A percentile compares a stretch with the other conserved stretches of the same genome.
phyloP scores from a whole-genome alignment of 1,140 invertebrate genomes.

The Chelonus insularis region DNA sequence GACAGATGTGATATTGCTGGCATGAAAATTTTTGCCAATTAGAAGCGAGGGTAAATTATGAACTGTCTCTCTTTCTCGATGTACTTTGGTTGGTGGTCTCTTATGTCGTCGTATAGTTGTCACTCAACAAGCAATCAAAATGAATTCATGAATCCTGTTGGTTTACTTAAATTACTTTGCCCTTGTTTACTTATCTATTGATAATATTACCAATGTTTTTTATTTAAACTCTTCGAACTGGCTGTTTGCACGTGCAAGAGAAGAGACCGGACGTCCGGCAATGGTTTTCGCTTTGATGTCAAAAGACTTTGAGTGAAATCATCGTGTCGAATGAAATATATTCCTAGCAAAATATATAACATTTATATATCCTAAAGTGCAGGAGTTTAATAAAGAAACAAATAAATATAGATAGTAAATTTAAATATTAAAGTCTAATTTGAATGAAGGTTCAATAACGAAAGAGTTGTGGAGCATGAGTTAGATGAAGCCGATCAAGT shows the following conservation, averaged over 20 bases:
- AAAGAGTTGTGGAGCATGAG: constrained; percentile 12
- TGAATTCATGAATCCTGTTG: constrained; percentile 40
- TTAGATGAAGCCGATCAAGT: constrained; percentile 22
- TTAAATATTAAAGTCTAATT: neutral
- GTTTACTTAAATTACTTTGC: constrained; percentile 1
- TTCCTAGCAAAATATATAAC: too few species aligned
- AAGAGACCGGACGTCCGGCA: constrained; percentile 18
- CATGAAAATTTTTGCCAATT: constrained; percentile 60
- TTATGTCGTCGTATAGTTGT: constrained; percentile 47
- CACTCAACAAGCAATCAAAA: constrained; percentile 40
- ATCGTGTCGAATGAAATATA: constrained; percentile 53
- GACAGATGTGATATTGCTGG: constrained; percentile 54
- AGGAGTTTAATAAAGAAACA: neutral
- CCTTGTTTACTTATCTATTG: neutral
- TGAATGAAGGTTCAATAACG: constrained; percentile 3
- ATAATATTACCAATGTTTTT: neutral
- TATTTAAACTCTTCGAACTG: neutral
- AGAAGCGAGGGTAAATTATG: constrained; percentile 56
- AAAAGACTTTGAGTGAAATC: constrained; percentile 26
- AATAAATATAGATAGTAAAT: neutral
- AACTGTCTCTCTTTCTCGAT: constrained; percentile 45
- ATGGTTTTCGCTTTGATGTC: constrained; percentile 28
- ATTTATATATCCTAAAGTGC: too few species aligned
- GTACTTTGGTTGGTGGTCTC: constrained; percentile 57
- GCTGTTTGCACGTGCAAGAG: neutral